Evolutionary conservation across 1,140 invertebrate genomes (phyloP), one percentile per base, ranked within the genome.

Genomic region (Penaeus chinensis): DNA sequence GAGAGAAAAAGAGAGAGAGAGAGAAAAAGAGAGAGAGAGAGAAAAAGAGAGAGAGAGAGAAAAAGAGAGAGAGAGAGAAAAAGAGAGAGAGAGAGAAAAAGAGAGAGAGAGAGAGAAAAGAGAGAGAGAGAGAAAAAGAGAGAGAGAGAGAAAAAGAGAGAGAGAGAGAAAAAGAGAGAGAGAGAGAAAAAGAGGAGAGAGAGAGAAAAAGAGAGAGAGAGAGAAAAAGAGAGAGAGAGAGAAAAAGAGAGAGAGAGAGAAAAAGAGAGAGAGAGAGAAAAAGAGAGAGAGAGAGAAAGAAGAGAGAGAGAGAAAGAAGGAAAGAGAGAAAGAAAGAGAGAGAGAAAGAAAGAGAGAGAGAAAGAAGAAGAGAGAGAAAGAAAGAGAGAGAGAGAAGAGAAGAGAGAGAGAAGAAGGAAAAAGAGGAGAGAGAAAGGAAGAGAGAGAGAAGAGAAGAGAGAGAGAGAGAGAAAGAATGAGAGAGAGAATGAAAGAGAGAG

Each of bases 401-500:
- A 20, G 5, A 10, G 78, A 54, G 42, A 80, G 3, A 32, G 27
- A 22, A 22, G 3, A 66, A 3, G 5, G 24, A 66, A 4, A 24
- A 3, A 24, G 20, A 66, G 24, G 7, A 22, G 11, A 24, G 4
- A 24, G 24, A 24, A 3, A 24, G 24, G 4, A 3, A 24, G 24
- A 24, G 42, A 42, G 22, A 80, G 78, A 80, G 78, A 54, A 32
- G 47, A 10, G 3, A 11, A 61, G 7, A 22, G 37, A 61, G 54
- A 42, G 54, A 22, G 37, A 22, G 37, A 47, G 54, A 42, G 54
- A 22, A 22, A 22, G 8, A 22, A 8, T 7, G 37, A 22, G 22
- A 80, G 78, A 80, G 78, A 54, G 42, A 27, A 10, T 61, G 61
- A 65, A 5, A 37, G 78, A 20, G 18, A 37, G 81, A 65, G 81